phyloP scores from a whole-genome alignment of 2,888 invertebrate species.

The Diarsia dahlii region DNA sequence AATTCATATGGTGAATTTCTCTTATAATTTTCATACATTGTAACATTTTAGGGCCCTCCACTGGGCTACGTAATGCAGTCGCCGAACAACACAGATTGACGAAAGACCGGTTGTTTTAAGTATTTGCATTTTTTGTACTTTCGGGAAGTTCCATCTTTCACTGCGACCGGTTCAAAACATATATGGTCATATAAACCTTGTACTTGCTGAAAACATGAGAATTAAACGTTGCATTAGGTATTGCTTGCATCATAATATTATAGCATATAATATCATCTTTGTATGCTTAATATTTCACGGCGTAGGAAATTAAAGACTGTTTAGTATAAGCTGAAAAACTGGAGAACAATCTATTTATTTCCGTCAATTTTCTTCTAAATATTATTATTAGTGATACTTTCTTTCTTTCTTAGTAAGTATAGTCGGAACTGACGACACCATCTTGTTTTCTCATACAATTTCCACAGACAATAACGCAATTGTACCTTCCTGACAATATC shows the following conservation, averaged over 20 bases:
- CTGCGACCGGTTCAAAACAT: conserved; percentile 9
- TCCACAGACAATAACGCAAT: background rate
- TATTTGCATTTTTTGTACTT: conserved; percentile 1
- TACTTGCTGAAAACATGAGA: background rate
- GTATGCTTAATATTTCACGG: background rate
- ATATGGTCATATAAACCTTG: background rate
- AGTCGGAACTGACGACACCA: background rate
- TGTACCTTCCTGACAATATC: background rate
- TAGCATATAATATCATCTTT: background rate
- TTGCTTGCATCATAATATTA: background rate
- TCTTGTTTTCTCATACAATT: background rate
- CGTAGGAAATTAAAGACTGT: background rate
- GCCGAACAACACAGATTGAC: conserved; percentile 38
- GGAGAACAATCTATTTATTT: background rate
- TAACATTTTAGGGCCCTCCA: conserved; percentile 36
- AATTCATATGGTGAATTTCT: background rate
- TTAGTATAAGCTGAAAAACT: background rate
- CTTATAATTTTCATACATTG: background rate
- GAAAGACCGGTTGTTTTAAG: conserved; percentile 54
- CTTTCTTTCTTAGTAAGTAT: too few relatives aligned
- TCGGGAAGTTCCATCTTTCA: conserved; percentile 13
- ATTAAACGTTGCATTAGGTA: background rate
- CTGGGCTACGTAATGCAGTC: conserved; percentile 15
- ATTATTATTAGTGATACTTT: background rate
- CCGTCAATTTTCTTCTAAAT: background rate